Conservation (phyloP, 1,140 invertebrate genomes). For the Euwallacea fornicatus region DNA sequence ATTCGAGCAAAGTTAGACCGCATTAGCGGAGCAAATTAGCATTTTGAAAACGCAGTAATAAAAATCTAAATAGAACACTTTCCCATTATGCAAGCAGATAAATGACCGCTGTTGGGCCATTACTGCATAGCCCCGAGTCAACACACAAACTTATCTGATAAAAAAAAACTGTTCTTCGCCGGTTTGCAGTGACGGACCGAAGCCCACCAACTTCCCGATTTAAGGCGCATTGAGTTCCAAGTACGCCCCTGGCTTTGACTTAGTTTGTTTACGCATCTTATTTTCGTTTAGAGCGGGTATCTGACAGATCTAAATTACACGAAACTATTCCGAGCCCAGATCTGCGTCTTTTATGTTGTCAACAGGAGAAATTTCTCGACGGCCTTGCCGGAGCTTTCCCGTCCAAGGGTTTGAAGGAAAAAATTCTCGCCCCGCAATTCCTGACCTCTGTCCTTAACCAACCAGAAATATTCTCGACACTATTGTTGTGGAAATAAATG, state of each 20-base stretch:
- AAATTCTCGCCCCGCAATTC: slow-evolving; percentile 9
- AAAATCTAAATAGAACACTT: slow-evolving; percentile 31
- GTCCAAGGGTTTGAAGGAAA: background rate
- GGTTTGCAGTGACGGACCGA: slow-evolving; percentile 13
- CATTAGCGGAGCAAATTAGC: slow-evolving; percentile 19
- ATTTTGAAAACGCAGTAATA: slow-evolving; percentile 25
- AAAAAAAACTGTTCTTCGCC: slow-evolving; percentile 19
- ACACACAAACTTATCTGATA: slow-evolving; percentile 30
- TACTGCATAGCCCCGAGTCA: slow-evolving; percentile 24
- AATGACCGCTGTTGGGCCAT: slow-evolving; percentile 24
- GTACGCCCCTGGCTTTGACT: slow-evolving; percentile 5
- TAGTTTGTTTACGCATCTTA: slow-evolving; percentile 32
- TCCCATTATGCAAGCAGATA: slow-evolving; percentile 25
- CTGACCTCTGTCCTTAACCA: slow-evolving; percentile 30
- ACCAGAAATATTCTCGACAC: slow-evolving; percentile 16
- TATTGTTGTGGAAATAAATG: slow-evolving; percentile 35
- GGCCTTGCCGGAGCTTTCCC: slow-evolving; percentile 17
- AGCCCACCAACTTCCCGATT: background rate
- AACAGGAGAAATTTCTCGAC: slow-evolving; percentile 22
- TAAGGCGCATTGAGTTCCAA: background rate
- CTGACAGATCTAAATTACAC: slow-evolving; percentile 32
- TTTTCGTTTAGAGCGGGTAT: slow-evolving; percentile 23
- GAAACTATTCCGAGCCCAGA: slow-evolving; percentile 26
- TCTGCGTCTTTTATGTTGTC: slow-evolving; percentile 18
- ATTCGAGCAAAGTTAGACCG: background rate